Conservation (phyloP, 2,888 invertebrate species). For the Ischnus inquisitorius region DNA sequence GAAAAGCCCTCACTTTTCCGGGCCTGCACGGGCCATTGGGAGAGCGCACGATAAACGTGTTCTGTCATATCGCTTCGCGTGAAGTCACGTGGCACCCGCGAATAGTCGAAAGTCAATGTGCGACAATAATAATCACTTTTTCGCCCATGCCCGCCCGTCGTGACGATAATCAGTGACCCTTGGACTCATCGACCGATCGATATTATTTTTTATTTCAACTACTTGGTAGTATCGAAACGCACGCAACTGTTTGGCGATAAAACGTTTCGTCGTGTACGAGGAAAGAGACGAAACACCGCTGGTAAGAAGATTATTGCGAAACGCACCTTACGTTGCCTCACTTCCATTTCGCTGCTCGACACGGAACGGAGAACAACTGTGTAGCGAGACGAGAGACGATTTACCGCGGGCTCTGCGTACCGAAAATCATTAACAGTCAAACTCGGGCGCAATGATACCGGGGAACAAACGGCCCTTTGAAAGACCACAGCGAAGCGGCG, state of each 20-base stretch:
- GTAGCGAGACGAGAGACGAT: slow-evolving; percentile 1
- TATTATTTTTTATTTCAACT: neutral
- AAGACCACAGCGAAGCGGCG: neutral
- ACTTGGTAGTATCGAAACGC: no score
- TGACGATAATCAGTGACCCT: neutral
- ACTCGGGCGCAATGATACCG: neutral
- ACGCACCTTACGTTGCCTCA: slow-evolving; percentile 76
- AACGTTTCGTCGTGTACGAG: neutral
- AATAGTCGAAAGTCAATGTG: slow-evolving; percentile 29
- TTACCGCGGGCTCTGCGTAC: neutral
- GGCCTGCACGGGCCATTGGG: neutral
- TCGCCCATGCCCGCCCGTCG: neutral
- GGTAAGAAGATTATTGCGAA: neutral
- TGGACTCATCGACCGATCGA: neutral
- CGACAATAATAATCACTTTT: neutral
- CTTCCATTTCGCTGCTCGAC: slow-evolving; percentile 70
- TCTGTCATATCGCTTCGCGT: slow-evolving; percentile 18
- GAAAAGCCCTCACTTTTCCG: neutral
- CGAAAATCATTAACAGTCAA: neutral
- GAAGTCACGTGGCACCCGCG: slow-evolving; percentile 46
- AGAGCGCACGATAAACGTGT: slow-evolving; percentile 8
- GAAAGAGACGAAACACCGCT: neutral
- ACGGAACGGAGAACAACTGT: neutral
- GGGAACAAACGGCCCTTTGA: slow-evolving; percentile 54
- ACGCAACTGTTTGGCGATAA: neutral